Percentiles rank a stretch among this genome's conserved stretches.
These are phyloP conservation scores for Anguilla rostrata DNA, from an alignment of 2,113 vertebrate genomes.

Conservation along the genomic window DNA sequence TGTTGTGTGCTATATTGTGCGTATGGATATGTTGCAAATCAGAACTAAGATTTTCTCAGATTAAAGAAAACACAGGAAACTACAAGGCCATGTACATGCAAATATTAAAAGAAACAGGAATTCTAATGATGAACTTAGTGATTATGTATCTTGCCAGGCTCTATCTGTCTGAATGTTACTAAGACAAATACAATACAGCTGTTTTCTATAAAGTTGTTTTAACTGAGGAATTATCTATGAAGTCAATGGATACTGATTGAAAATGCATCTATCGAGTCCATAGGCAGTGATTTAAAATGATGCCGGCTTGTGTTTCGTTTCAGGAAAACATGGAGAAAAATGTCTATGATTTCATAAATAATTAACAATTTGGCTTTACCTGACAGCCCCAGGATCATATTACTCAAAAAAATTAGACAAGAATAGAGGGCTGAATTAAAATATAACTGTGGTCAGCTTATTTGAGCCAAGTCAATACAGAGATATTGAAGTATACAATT, in stretches of 20 bases:
- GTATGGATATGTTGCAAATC: too few species aligned
- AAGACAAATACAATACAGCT: constrained; percentile 36
- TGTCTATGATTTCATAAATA: not conserved
- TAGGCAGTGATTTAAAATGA: constrained; percentile 1
- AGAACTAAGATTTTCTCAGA: not conserved
- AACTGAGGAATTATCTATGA: too few species aligned
- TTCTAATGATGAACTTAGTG: not conserved
- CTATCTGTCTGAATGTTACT: not conserved
- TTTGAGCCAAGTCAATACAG: not conserved
- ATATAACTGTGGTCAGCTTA: not conserved
- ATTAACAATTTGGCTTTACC: not conserved
- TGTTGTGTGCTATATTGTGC: not conserved
- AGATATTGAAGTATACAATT: not conserved
- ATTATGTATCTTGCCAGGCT: not conserved
- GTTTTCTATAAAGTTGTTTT: not conserved
- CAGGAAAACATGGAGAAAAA: not conserved
- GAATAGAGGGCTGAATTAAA: not conserved
- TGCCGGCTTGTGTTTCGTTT: not conserved
- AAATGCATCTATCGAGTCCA: not conserved
- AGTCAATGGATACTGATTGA: too few species aligned
- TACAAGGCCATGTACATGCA: not conserved
- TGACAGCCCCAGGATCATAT: not conserved
- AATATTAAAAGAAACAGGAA: not conserved
- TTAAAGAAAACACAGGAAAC: not conserved
- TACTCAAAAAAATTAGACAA: not conserved